Conservation (phyloP, 2,797 vertebrate genomes). For the Gymnothorax javanicus region DNA sequence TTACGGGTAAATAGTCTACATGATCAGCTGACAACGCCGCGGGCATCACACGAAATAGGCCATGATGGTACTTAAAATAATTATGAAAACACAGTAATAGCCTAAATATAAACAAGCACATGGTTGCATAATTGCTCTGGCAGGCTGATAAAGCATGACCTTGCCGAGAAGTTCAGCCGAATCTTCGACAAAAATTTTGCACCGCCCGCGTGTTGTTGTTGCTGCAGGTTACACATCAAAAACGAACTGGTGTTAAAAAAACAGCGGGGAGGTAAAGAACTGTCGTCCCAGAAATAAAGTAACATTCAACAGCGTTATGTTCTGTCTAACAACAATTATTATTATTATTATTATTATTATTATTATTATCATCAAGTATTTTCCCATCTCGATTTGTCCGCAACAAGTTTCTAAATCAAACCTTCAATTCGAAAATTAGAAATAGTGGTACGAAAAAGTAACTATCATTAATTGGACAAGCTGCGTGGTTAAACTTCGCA, state of each 20-base stretch:
- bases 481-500: background rate
- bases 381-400: background rate
- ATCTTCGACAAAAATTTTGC: background rate
- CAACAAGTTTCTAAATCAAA: background rate
- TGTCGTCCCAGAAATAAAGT: background rate
- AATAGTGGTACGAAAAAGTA: background rate
- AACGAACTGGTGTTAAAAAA: background rate
- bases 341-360: background rate
- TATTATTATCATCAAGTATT: background rate
- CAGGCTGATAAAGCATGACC: background rate
- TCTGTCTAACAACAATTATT: background rate
- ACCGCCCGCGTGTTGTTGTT: background rate
- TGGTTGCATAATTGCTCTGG: background rate
- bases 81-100: background rate
- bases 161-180: background rate
- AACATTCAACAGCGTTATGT: background rate
- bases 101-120: background rate
- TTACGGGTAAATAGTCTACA: background rate
- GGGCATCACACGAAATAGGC: background rate
- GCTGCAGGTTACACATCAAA: background rate
- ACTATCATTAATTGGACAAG: background rate
- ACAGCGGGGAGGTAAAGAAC: background rate
- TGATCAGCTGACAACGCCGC: background rate
- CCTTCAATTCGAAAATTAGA: background rate
- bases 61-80: background rate